Base-by-base conservation (phyloP, 2,888 invertebrate genomes). In the Zonitis immaculata region DNA sequence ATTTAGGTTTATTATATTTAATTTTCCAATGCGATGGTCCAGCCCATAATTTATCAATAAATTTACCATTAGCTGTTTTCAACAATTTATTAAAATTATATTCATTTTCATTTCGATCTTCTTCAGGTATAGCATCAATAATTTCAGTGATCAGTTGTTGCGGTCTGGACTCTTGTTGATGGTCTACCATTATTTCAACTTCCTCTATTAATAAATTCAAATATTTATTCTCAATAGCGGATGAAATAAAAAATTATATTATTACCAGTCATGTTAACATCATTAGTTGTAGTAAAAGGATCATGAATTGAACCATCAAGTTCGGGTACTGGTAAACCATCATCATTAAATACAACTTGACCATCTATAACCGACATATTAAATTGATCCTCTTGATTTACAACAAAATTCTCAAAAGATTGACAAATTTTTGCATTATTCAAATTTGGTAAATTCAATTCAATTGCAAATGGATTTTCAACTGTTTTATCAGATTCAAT, bases 1-100 rank as follows among this genome's bases (percentile, higher is more conserved):
- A 32, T 8, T 48, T 6, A n/a, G 55, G 42, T 44, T 42, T 52
- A 16, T 45, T 51, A 47, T 45, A 80, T 68, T 81, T 83, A 42
- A 88, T 81, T 64, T 87, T 86, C 92, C 92, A 92, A 75, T 92
- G 89, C 42, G 84, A 78, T 25, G 92, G 91, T 0, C 92, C 92
- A 18, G 89, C 89, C 91, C 91, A 92, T 60, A 85, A 69, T 69
- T 66, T 65, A 18, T 71, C 68, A 9, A 71, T 64, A 22, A 57
- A 56, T 52, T 64, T 67, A 26, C 68, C 66, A 5, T 52, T 52
- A 7, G 35, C 9, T 2, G 62, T 61, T 11, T 47, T 81, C 71
- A 79, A 80, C 73, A 83, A 79, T 9, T 73, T 74, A 70, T 79
- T 76, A 76, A 88, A 89, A 0, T 87, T 87, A 76, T 89, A 90